Evolutionary conservation across 2,888 invertebrate species (phyloP).

Genomic region (Stegophylla sp.): DNA sequence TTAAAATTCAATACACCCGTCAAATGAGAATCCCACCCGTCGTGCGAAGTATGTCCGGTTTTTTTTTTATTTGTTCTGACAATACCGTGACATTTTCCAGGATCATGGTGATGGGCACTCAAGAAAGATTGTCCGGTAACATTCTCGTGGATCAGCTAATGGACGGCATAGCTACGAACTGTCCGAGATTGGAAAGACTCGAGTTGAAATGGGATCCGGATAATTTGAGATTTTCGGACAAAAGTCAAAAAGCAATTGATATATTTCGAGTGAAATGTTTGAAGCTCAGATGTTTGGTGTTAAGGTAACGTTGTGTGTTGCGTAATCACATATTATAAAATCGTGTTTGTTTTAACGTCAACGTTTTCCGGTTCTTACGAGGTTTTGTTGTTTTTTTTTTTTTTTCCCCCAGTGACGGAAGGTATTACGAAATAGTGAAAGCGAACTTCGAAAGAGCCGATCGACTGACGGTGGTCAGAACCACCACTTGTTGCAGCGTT

Average conservation of each 20-base stretch:
- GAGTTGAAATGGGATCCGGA: conserved; percentile 99
- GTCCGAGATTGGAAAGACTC: conserved; percentile 84
- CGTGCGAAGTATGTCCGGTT: too few species aligned
- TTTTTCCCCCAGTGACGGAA: conserved; percentile 81
- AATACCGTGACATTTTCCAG: too few species aligned
- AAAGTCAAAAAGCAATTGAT: conserved; percentile 99
- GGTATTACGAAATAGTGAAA: conserved; percentile 98
- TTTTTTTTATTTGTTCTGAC: too few species aligned
- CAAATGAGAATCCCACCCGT: too few species aligned
- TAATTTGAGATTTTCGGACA: conserved; percentile 96
- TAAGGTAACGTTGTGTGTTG: conserved; percentile 72
- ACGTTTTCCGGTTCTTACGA: neutral
- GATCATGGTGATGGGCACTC: conserved; percentile 95
- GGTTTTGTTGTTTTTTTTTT: neutral
- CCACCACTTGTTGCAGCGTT: conserved; percentile 93
- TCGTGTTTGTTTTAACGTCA: neutral
- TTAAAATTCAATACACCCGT: too few species aligned
- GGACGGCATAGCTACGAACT: conserved; percentile 95
- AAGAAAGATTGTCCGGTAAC: conserved; percentile 93
- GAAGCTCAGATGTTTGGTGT: conserved; percentile 87
- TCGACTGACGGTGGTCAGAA: conserved; percentile 92
- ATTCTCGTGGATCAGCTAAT: conserved; percentile 97
- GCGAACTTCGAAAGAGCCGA: conserved; percentile 99
- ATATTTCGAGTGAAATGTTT: conserved; percentile 93
- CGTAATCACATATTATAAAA: conserved; percentile 4